These are phyloP conservation scores for Mimachlamys varia DNA, from an alignment of 2,888 invertebrate genomes.

Conservation along the genomic window DNA sequence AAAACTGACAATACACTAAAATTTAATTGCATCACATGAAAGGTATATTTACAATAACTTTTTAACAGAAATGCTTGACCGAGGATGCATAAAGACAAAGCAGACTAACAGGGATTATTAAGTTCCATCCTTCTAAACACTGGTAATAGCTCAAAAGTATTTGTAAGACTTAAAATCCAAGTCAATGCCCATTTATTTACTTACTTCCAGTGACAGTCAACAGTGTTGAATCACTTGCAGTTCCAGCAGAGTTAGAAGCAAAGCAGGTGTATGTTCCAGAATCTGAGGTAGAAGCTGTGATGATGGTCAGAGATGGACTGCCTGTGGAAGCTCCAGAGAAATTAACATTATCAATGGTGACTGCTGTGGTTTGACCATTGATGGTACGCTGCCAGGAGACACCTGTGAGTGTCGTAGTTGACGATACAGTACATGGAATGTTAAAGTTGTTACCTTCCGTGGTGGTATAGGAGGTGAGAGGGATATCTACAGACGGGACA, in stretches of 20 bases:
- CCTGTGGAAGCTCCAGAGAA: neutral
- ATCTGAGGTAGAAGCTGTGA: neutral
- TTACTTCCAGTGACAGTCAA: neutral
- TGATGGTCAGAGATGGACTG: neutral
- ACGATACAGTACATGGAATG: constrained; percentile 36
- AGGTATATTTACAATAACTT: no score
- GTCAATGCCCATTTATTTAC: neutral
- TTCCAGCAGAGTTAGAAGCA: neutral
- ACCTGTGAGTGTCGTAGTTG: constrained; percentile 23
- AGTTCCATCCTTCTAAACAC: no score
- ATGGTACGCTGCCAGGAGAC: constrained; percentile 39
- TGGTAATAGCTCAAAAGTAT: no score
- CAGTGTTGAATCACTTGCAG: neutral
- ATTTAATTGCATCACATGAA: no score
- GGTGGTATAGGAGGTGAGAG: neutral
- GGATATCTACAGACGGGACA: neutral
- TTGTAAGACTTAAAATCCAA: no score
- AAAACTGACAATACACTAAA: no score
- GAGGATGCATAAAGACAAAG: no score
- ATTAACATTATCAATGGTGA: neutral
- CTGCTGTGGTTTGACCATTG: neutral
- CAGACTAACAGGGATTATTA: no score
- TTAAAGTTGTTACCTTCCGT: neutral
- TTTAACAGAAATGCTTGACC: no score
- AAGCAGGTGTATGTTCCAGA: neutral